These are phyloP conservation scores for Cylindroiulus punctatus DNA, from an alignment of 2,888 invertebrate species.

Conservation along the genomic window DNA sequence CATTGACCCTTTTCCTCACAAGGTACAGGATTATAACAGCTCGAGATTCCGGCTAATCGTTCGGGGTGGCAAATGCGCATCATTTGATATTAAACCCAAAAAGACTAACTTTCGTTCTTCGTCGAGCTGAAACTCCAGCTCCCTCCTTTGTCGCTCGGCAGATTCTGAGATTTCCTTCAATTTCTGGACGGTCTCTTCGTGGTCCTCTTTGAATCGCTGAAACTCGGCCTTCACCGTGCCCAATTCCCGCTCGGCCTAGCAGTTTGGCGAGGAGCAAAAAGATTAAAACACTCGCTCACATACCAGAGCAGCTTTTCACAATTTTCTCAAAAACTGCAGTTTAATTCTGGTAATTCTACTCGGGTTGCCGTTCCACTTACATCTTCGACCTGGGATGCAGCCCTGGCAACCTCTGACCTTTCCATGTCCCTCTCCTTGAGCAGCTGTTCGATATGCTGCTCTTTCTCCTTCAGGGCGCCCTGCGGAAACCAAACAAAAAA, in stretches of 20 bases:
- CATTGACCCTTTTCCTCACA: no score
- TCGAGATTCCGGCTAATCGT: no score
- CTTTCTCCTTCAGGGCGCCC: conserved; percentile 93
- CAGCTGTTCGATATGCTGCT: conserved; percentile 91
- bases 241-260: conserved; percentile 65
- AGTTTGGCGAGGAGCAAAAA: background rate
- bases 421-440: conserved; percentile 91
- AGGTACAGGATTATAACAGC: no score
- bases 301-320: no score
- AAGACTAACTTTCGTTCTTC: conserved; percentile 65
- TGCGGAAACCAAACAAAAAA: conserved; percentile 65
- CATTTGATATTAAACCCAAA: background rate
- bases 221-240: conserved; percentile 62
- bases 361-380: no score
- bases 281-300: no score
- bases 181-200: conserved; percentile 71
- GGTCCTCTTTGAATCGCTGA: conserved; percentile 68
- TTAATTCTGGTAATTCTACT: background rate
- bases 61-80: no score
- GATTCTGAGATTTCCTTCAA: conserved; percentile 64
- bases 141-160: conserved; percentile 64
- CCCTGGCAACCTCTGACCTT: conserved; percentile 85
- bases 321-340: conserved; percentile 31
- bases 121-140: conserved; percentile 64
- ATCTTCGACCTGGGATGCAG: conserved; percentile 82